These are phyloP conservation scores for Hypsopygia costalis DNA, from an alignment of 2,888 invertebrate species.

Conservation along the genomic window DNA sequence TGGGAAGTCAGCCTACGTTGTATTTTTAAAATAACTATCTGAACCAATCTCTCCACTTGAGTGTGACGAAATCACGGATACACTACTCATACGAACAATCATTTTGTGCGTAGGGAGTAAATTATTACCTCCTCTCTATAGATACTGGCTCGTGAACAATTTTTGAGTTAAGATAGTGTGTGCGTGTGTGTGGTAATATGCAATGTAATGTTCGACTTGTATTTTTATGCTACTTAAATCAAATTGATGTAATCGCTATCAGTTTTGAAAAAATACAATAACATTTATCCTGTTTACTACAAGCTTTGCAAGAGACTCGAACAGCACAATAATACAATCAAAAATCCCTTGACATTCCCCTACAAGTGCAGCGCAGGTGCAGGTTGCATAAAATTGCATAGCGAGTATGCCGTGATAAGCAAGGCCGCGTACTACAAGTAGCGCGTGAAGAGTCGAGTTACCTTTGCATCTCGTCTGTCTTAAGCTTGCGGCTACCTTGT, in stretches of 20 bases:
- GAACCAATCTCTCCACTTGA: slow-evolving; percentile 1
- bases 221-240: too few species aligned
- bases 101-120: slow-evolving; percentile 1
- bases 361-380: background rate
- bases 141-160: background rate
- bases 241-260: too few species aligned
- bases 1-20: background rate
- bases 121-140: background rate
- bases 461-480: slow-evolving; percentile 24
- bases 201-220: too few species aligned
- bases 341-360: background rate
- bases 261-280: too few species aligned
- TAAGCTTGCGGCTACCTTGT: background rate
- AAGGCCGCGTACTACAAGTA: slow-evolving; percentile 33
- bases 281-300: too few species aligned
- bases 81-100: background rate
- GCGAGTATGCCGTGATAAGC: slow-evolving; percentile 16
- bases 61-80: slow-evolving; percentile 3
- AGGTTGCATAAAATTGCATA: slow-evolving; percentile 5
- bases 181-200: too few species aligned
- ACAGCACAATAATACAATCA: too few species aligned
- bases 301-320: too few species aligned
- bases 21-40: background rate
- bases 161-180: background rate
- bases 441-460: slow-evolving; percentile 50